Base-by-base conservation (phyloP, 2,113 vertebrate species). In the Empidonax alnorum region DNA sequence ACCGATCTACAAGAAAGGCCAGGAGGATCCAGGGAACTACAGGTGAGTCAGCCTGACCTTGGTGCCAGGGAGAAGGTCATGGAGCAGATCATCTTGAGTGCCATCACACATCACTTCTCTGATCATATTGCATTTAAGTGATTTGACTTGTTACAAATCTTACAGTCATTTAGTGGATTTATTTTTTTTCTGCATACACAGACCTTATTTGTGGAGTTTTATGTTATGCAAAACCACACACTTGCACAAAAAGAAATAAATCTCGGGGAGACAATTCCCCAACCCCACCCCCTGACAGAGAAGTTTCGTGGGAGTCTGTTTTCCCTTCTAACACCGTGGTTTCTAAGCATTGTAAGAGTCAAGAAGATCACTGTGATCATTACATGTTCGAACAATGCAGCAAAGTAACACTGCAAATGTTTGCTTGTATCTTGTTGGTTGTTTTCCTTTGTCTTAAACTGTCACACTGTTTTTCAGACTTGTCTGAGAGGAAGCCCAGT, bases 251-350 rank as follows among this genome's bases (percentile, higher is more conserved):
- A 61, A 41, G 4, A 69, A 15, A 85, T 39, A 75, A 35, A 33
- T 31, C 30, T 50, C 20, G 39, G 42, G 62, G 52, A 61, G 46
- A 5, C 3, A 47, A 59, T 59, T 53, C 21, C 28, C 13, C 41
- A 73, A 55, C 42, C 7, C 18, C 39, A 12, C 3, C 3, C 8
- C 3, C 8, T 30, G 30, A 28, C 6, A 37, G 0, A 42, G 39
- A 66, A 68, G 30, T 35, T 33, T 44, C 33, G 5, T 6, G 10
- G 19, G 8, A 72, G 2, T 39, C 23, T 35, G 4, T 7, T 44
- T 76, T 73, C 35, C 12, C 31, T 62, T 46, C 39, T 59, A 3
- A n/a, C 31, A 37, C 9, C 14, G 6, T 75, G 46, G 10, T 10
- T 92, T 90, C 67, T 31, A 65, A 46, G 22, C 41, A 61, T 61